Base-by-base conservation (phyloP, 2,797 vertebrate genomes). In the Crax fasciolata region DNA sequence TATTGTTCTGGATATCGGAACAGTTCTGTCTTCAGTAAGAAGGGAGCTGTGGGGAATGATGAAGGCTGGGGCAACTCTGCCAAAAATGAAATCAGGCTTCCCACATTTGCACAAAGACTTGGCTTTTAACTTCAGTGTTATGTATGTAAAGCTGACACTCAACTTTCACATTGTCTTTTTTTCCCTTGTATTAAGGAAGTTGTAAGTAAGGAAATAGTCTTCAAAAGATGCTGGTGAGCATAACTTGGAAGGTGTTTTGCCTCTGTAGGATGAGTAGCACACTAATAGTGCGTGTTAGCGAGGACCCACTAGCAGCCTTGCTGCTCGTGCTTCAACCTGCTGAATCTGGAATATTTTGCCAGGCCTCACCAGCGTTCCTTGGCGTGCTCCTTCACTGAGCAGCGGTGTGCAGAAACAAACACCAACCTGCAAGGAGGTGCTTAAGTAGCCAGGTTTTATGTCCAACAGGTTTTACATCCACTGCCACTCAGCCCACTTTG, bases 241-340 rank as follows among this genome's bases (percentile, higher is more conserved):
- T 5, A 5, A 8, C 10, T 32, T 38, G 1, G 11, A 6, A 6
- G 2, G 6, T 8, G 3, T 9, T 24, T 27, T 18, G 20, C 8
- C 52, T 23, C 35, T 9, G 0, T 2, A 2, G 21, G 38, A 4
- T 5, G 38, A 19, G 43, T 27, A 62, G 21, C 4, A 13, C 4
- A 14, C 24, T 23, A 3, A 18, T 17, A n/a, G n/a, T 5, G 1
- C 4, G 1, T 1, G 11, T 25, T 6, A 28, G 32, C 5, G 51
- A 17, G 8, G 28, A 32, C 6, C 8, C 5, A 3, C 7, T 5
- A 10, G 12, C 68, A 24, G 24, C 18, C 44, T 23, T 44, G 10
- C 38, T 2, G 21, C 24, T 62, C 21, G 3, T 2, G 13, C 17
- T 23, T n/a, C 5, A 7, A 41, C 44, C 20, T 3, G 19, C 39